phyloP scores from a whole-genome alignment of 2,797 vertebrate genomes.

The Chelonia mydas region DNA sequence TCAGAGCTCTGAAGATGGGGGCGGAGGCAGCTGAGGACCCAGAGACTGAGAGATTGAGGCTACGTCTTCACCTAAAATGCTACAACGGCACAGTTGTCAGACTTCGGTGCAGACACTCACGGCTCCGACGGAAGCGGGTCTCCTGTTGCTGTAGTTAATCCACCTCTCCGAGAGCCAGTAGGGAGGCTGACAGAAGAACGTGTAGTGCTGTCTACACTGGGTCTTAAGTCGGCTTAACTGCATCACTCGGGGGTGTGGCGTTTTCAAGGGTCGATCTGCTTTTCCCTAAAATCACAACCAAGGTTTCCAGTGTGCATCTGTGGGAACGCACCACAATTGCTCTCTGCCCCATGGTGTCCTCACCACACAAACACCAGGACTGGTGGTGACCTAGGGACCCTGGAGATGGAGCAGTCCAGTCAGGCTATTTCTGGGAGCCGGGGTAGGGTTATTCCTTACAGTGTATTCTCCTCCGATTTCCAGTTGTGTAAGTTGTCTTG shows the following conservation, averaged over 20 bases:
- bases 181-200: background rate
- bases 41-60: background rate
- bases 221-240: background rate
- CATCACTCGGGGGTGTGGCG: too few species aligned
- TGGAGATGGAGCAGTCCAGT: accelerated
- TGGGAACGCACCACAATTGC: too few species aligned
- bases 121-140: background rate
- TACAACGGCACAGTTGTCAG: background rate
- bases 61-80: background rate
- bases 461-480: background rate
- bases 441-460: accelerated
- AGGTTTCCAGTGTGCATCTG: background rate
- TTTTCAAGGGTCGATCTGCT: too few species aligned
- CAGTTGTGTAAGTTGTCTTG: background rate
- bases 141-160: background rate
- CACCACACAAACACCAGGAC: accelerated
- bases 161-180: background rate
- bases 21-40: background rate
- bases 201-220: background rate
- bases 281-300: background rate
- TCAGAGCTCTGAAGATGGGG: background rate
- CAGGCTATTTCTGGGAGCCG: background rate
- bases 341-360: background rate
- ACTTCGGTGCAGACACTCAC: background rate
- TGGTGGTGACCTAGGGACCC: accelerated